Conservation (phyloP, 2,113 vertebrate genomes). For the Ptyas mucosa region DNA sequence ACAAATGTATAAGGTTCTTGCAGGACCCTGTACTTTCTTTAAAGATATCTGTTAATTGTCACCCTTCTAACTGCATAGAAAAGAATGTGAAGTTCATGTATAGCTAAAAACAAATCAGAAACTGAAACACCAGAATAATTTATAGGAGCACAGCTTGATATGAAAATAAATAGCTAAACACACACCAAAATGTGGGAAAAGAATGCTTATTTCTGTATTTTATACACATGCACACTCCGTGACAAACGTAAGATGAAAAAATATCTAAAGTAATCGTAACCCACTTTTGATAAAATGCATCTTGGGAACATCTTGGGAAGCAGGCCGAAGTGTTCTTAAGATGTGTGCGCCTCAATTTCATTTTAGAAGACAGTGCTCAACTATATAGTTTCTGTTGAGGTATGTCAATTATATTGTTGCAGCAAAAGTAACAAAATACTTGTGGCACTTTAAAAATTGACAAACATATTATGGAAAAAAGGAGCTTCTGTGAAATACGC, state of each 20-base stretch:
- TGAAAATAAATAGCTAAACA: slow-evolving; percentile 44
- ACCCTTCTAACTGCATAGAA: not conserved
- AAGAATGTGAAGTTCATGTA: slow-evolving; percentile 2
- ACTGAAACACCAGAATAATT: not conserved
- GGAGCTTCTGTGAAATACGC: not conserved
- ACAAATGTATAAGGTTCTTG: slow-evolving; percentile 11
- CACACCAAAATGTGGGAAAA: slow-evolving; percentile 22
- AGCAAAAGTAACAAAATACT: not conserved
- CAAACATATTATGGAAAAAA: not conserved
- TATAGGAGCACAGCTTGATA: not conserved
- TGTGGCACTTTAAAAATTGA: not conserved
- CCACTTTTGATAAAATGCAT: not conserved
- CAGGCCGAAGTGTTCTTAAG: not conserved
- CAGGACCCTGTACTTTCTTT: not conserved
- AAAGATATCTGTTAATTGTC: slow-evolving; percentile 21
- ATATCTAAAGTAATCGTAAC: not conserved
- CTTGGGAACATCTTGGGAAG: not conserved
- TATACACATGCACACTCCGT: not conserved
- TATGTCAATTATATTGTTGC: not conserved
- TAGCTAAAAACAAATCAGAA: slow-evolving; percentile 4
- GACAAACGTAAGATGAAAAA: not conserved
- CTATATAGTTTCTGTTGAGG: not conserved
- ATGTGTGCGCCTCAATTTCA: not conserved
- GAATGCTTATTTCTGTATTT: not conserved
- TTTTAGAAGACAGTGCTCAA: not conserved